These are phyloP conservation scores for Crotophaga sulcirostris DNA, from an alignment of 2,113 vertebrate genomes.

Conservation along the genomic window DNA sequence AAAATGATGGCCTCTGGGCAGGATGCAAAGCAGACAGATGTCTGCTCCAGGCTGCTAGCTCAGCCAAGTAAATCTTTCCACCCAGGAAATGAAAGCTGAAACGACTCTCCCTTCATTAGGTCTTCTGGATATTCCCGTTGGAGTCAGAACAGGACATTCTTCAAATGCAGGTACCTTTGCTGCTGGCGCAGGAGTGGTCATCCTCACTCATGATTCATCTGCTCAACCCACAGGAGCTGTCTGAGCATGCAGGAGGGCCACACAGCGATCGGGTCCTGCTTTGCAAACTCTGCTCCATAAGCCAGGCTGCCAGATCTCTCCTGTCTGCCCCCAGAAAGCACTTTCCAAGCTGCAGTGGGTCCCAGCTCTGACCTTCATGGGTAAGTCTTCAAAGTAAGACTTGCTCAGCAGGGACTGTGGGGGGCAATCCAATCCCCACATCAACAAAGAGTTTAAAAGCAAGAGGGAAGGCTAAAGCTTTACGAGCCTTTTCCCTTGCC, in stretches of 20 bases:
- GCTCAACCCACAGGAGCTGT: background rate
- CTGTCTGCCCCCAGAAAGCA: background rate
- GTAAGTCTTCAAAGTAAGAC: background rate
- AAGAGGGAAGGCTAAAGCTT: background rate
- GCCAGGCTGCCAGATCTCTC: background rate
- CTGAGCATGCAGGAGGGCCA: accelerated
- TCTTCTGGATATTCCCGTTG: background rate
- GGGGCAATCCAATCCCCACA: background rate
- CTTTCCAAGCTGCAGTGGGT: background rate
- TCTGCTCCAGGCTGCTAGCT: constrained; percentile 43
- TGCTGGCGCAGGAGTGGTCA: background rate
- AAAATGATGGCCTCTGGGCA: constrained; percentile 26
- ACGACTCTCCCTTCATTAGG: background rate
- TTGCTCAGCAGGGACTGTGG: background rate
- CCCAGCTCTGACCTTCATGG: background rate
- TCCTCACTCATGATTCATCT: background rate
- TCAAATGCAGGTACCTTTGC: background rate
- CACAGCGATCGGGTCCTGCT: background rate
- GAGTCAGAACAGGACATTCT: constrained; percentile 19
- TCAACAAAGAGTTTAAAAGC: background rate
- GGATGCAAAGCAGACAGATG: constrained; percentile 51
- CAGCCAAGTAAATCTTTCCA: constrained; percentile 34
- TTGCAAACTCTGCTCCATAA: background rate
- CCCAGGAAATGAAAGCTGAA: constrained; percentile 55
- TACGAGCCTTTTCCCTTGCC: background rate